phyloP scores from a whole-genome alignment of 1,140 invertebrate genomes.

The Anastrepha ludens region DNA sequence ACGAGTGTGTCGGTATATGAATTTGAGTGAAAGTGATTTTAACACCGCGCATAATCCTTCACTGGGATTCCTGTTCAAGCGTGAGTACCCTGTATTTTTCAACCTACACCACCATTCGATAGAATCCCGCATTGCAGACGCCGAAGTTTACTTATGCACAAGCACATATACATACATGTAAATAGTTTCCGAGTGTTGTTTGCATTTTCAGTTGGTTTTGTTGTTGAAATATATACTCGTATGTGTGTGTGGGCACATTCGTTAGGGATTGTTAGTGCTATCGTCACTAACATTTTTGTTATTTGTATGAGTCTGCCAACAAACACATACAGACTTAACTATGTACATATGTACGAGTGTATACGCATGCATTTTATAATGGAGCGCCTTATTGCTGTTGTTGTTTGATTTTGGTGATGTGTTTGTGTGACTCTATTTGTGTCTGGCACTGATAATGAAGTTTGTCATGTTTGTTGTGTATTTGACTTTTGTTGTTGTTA shows the following conservation, averaged over 20 bases:
- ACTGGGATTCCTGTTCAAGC: not conserved
- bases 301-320: not conserved
- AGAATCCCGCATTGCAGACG: constrained; percentile 45
- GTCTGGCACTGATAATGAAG: constrained; percentile 50
- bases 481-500: not conserved
- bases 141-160: not conserved
- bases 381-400: not conserved
- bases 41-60: not conserved
- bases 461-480: not conserved
- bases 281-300: not conserved
- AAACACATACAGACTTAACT: no score
- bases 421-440: not conserved
- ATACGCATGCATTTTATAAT: not conserved
- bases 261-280: not conserved
- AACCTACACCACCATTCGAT: not conserved
- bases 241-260: constrained; percentile 2
- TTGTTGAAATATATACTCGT: not conserved
- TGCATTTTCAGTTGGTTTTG: constrained; percentile 18
- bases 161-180: not conserved
- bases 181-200: not conserved
- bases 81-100: constrained; percentile 9
- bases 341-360: no score
- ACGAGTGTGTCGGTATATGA: not conserved
- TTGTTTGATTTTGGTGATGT: not conserved
- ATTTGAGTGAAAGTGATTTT: constrained; percentile 29